These are phyloP conservation scores for Actinia tenebrosa DNA, from an alignment of 64 coral and sea anemone genomes.

Conservation along the genomic window DNA sequence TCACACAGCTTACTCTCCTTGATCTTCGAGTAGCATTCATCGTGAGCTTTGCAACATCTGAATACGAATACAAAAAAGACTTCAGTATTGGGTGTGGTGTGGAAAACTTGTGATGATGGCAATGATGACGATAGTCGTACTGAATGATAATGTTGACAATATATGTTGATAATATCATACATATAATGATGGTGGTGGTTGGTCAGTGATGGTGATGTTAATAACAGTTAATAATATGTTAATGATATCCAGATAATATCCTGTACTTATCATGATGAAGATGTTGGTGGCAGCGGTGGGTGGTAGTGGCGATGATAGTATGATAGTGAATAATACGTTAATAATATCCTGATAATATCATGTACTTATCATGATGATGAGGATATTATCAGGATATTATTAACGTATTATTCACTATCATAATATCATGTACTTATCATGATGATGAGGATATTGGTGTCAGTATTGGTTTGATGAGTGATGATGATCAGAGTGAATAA, in stretches of 20 bases:
- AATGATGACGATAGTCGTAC: not conserved
- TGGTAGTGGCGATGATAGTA: not conserved
- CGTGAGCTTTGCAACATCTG: conserved; percentile 46
- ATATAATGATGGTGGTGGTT: not conserved
- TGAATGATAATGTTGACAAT: no score
- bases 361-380: no score
- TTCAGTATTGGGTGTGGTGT: no score
- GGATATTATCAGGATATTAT: not conserved
- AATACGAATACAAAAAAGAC: not conserved
- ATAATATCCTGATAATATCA: no score
- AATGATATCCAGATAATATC: not conserved
- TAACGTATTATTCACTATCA: no score
- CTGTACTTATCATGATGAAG: not conserved
- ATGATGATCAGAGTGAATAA: not conserved
- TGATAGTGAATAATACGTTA: no score
- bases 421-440: no score
- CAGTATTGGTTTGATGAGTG: not conserved
- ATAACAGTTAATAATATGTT: not conserved
- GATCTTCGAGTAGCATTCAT: conserved; percentile 23
- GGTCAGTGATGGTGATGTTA: not conserved
- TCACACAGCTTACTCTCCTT: conserved; percentile 4
- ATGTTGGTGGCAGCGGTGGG: not conserved
- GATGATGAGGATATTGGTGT: not conserved
- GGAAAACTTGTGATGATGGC: not conserved
- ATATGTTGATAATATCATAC: no score